Evolutionary conservation across 1,140 invertebrate genomes (phyloP).

Genomic region (Gryllus bimaculatus): DNA sequence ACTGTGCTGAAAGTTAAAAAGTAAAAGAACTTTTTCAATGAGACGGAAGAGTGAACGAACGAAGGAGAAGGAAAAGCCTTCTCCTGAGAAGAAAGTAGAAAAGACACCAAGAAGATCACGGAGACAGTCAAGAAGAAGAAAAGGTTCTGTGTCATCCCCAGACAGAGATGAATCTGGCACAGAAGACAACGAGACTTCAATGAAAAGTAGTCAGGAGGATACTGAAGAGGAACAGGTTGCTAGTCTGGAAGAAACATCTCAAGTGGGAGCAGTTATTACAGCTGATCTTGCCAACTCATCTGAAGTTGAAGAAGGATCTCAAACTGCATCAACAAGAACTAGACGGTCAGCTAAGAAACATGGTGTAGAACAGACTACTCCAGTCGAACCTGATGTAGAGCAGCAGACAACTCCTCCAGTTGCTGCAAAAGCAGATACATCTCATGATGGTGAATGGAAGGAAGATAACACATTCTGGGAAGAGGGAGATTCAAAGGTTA

Average conservation of each 20-base stretch:
- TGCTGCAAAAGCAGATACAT: not conserved
- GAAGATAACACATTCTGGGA: slow-evolving; percentile 18
- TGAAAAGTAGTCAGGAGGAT: not conserved
- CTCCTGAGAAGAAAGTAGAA: slow-evolving; percentile 36
- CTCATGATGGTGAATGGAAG: slow-evolving; percentile 13
- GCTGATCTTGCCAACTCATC: slow-evolving; percentile 22
- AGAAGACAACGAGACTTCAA: slow-evolving; percentile 25
- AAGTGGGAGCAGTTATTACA: not conserved
- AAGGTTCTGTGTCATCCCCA: slow-evolving; percentile 33
- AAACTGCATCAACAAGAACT: not conserved
- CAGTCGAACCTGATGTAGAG: no score
- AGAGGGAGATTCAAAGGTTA: slow-evolving; percentile 9
- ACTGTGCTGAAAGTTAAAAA: not conserved
- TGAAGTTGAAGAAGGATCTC: slow-evolving; percentile 22
- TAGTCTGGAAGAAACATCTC: not conserved
- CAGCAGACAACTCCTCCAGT: not conserved
- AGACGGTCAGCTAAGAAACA: slow-evolving; percentile 6
- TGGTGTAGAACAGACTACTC: no score
- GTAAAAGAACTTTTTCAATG: slow-evolving; percentile 30
- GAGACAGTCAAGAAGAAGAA: slow-evolving; percentile 29
- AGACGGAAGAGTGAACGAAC: slow-evolving; percentile 40
- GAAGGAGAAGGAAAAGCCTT: slow-evolving; percentile 33
- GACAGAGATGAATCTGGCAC: slow-evolving; percentile 29
- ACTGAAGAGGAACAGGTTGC: not conserved
- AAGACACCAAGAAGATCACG: slow-evolving; percentile 35